Percentiles rank a stretch among this genome's conserved stretches.
These are phyloP conservation scores for Notolabrus celidotus DNA, from an alignment of 2,797 vertebrate species.

Conservation along the genomic window DNA sequence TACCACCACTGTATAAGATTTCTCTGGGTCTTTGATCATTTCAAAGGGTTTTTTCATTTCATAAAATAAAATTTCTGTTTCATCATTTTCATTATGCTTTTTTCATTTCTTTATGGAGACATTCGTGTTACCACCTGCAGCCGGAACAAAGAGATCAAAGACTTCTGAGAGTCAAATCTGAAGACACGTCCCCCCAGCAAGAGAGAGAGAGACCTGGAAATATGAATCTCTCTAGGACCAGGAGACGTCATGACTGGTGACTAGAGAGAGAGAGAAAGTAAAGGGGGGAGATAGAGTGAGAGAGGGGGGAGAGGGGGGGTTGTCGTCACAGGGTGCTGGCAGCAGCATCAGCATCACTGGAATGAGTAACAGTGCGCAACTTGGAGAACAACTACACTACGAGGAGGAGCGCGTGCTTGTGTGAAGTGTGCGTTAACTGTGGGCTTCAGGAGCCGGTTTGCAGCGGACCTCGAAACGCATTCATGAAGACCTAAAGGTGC, in stretches of 20 bases:
- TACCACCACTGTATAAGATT: too few species aligned
- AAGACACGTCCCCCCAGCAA: neutral
- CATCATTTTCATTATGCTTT: neutral
- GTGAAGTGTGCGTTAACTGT: neutral
- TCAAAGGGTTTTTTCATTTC: neutral
- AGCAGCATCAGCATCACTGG: slow-evolving; percentile 84
- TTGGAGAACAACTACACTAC: slow-evolving; percentile 58
- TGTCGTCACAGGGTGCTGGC: slow-evolving; percentile 76
- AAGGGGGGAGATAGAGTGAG: slow-evolving; percentile 2
- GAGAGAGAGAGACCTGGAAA: neutral
- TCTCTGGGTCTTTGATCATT: neutral
- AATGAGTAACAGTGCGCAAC: slow-evolving; percentile 75
- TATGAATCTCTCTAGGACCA: slow-evolving; percentile 23
- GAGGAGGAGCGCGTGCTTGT: slow-evolving; percentile 36
- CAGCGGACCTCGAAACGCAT: slow-evolving; percentile 7
- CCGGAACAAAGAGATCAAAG: neutral
- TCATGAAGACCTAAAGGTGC: slow-evolving; percentile 66
- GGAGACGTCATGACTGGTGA: slow-evolving; percentile 36
- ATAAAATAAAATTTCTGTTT: too few species aligned
- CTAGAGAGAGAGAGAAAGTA: slow-evolving; percentile 10
- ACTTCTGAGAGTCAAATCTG: neutral
- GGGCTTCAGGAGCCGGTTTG: slow-evolving; percentile 21
- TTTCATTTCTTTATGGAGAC: neutral
- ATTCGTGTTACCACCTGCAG: neutral
- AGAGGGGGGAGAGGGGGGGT: neutral